These are phyloP conservation scores for Oryctes rhinoceros DNA, from an alignment of 1,140 invertebrate species.

Conservation along the genomic window DNA sequence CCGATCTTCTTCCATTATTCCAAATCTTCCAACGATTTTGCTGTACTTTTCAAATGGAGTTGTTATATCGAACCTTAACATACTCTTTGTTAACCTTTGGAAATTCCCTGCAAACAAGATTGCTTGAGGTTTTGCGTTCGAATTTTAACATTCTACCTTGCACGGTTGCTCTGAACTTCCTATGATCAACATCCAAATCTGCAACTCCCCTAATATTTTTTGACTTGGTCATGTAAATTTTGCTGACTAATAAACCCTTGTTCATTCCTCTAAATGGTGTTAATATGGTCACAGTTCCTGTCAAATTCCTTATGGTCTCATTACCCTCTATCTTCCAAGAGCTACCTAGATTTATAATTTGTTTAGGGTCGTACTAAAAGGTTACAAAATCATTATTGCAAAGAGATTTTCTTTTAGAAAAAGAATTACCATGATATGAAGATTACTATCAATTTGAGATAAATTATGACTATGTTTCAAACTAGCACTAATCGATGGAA, in stretches of 20 bases:
- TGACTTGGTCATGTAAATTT: conserved; percentile 68
- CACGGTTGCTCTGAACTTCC: conserved; percentile 69
- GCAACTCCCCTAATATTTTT: conserved; percentile 70
- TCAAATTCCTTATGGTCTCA: conserved; percentile 63
- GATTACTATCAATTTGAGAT: conserved; percentile 63
- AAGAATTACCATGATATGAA: conserved; percentile 61
- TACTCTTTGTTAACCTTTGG: conserved; percentile 70
- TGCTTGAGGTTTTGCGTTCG: neutral
- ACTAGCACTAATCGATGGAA: conserved; percentile 65
- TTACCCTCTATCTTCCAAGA: conserved; percentile 65
- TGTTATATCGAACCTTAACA: conserved; percentile 75
- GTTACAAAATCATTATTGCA: neutral
- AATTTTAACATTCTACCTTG: conserved; percentile 59
- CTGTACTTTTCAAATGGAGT: conserved; percentile 74
- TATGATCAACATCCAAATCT: conserved; percentile 73
- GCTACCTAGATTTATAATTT: conserved; percentile 66
- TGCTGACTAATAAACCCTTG: conserved; percentile 71
- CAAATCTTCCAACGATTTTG: conserved; percentile 72
- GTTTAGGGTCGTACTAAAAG: conserved; percentile 63
- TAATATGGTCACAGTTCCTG: conserved; percentile 65
- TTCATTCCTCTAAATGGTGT: conserved; percentile 71
- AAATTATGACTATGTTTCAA: conserved; percentile 65
- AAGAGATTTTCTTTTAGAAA: neutral
- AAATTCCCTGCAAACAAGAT: conserved; percentile 65
- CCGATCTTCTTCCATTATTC: conserved; percentile 72